phyloP scores from a whole-genome alignment of 2,797 vertebrate species.

The Arremon aurantiirostris region DNA sequence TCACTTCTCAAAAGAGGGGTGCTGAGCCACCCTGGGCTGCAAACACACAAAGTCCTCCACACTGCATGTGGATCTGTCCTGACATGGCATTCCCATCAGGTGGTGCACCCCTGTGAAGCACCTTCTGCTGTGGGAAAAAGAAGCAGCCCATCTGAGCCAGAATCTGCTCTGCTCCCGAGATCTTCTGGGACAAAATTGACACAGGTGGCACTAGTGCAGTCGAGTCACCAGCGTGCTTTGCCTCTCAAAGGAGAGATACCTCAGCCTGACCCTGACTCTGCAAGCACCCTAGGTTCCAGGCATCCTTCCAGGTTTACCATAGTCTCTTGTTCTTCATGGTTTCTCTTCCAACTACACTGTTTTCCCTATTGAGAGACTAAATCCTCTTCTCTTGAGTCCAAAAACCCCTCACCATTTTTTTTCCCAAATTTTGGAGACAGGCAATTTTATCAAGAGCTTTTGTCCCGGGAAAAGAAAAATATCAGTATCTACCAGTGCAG shows the following conservation, averaged over 20 bases:
- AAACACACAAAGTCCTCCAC: background rate
- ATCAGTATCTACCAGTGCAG: background rate
- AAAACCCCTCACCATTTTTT: background rate
- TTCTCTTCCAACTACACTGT: background rate
- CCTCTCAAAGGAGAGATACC: background rate
- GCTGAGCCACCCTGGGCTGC: background rate
- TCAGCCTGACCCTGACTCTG: background rate
- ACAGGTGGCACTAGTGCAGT: accelerated
- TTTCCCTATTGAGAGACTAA: background rate
- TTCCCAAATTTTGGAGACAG: background rate
- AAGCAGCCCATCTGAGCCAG: background rate
- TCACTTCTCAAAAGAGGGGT: background rate
- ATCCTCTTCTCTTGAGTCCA: background rate
- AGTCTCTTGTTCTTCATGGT: background rate
- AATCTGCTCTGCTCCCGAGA: background rate
- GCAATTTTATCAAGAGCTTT: background rate
- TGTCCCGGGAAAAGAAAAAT: background rate
- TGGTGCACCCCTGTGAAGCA: background rate
- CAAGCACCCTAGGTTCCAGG: background rate
- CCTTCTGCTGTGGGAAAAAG: background rate
- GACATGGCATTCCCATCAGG: background rate
- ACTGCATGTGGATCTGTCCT: background rate
- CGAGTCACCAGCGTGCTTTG: accelerated
- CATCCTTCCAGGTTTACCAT: background rate
- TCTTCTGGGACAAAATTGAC: background rate